phyloP scores from a whole-genome alignment of 2,113 vertebrate species.

The Hippocampus comes region DNA sequence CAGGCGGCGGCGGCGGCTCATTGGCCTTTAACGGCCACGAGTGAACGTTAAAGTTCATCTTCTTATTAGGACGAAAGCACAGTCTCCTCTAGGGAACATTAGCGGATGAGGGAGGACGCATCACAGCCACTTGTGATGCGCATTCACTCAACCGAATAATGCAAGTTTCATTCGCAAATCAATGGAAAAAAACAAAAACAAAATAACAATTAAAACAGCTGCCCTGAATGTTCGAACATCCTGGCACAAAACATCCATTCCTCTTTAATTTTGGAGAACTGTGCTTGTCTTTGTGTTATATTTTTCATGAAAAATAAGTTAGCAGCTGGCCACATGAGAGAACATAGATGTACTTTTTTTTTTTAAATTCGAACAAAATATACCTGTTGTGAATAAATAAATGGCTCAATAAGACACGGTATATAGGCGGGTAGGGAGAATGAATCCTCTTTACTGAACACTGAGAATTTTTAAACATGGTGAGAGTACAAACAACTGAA shows the following conservation, averaged over 20 bases:
- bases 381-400: too few species aligned
- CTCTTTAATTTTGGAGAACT: background rate
- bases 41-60: slow-evolving; percentile 59
- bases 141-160: slow-evolving; percentile 13
- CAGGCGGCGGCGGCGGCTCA: slow-evolving; percentile 47
- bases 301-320: too few species aligned
- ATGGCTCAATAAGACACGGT: too few species aligned
- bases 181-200: too few species aligned
- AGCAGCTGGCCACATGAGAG: too few species aligned
- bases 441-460: too few species aligned
- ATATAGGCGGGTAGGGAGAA: too few species aligned
- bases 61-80: slow-evolving; percentile 51
- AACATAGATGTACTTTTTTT: too few species aligned
- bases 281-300: too few species aligned
- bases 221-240: background rate
- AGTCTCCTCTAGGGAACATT: slow-evolving; percentile 43
- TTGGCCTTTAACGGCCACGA: slow-evolving; percentile 53
- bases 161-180: background rate
- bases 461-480: too few species aligned
- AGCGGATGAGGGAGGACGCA: slow-evolving; percentile 33
- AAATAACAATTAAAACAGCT: background rate
- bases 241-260: background rate
- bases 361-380: too few species aligned
- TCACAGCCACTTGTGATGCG: slow-evolving; percentile 9
- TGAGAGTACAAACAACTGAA: too few species aligned